These are phyloP conservation scores for Sinocyclocheilus maitianheensis DNA, from an alignment of 2,113 vertebrate genomes.

Conservation along the genomic window DNA sequence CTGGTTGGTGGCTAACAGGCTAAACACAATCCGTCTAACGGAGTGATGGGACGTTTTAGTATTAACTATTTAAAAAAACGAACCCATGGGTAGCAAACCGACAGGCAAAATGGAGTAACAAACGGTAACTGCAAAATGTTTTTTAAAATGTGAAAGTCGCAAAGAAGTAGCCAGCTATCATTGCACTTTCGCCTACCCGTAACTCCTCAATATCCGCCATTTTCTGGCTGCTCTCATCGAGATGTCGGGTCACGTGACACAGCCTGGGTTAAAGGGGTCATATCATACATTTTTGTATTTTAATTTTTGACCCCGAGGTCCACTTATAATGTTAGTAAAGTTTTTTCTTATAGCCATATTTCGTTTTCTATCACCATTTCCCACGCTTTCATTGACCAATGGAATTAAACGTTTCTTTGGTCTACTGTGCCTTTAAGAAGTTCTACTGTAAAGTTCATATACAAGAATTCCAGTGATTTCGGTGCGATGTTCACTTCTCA, in stretches of 20 bases:
- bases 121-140: constrained; percentile 11
- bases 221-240: constrained; percentile 76
- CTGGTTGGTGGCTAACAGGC: constrained; percentile 42
- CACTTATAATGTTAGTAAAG: neutral
- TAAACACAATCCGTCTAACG: constrained; percentile 16
- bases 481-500: neutral
- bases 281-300: neutral
- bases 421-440: neutral
- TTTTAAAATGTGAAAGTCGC: constrained; percentile 18
- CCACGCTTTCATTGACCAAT: neutral
- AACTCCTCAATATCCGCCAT: constrained; percentile 85
- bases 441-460: neutral
- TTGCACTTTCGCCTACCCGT: constrained; percentile 77
- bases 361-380: neutral
- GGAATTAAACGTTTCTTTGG: neutral
- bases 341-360: neutral
- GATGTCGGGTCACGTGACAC: constrained; percentile 61
- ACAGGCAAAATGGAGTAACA: neutral
- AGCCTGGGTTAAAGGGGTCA: neutral
- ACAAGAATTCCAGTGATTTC: neutral
- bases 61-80: neutral
- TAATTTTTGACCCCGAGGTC: neutral
- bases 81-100: neutral
- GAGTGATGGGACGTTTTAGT: neutral
- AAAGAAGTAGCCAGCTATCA: constrained; percentile 49